A percentile compares a stretch with the other conserved stretches of the same genome.
Evolutionary conservation across 2,113 vertebrate species (phyloP).

Genomic region (Apteryx mantelli): DNA sequence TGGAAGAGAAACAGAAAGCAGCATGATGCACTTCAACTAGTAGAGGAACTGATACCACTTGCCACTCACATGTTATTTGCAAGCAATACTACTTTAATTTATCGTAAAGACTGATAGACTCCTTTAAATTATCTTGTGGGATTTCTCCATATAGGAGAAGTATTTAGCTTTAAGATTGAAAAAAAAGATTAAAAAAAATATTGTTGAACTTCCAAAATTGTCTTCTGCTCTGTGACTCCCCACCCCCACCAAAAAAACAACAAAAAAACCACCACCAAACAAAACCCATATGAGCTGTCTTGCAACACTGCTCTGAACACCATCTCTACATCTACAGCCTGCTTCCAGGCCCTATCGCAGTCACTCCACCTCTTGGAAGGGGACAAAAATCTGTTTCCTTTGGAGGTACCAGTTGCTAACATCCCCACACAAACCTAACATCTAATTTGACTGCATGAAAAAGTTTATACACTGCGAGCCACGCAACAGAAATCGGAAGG

Average conservation of each 20-base stretch:
- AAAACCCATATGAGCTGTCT: background rate
- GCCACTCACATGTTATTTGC: background rate
- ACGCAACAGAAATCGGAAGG: background rate
- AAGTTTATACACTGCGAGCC: background rate
- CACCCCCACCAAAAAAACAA: too few relatives aligned
- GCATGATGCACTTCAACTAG: background rate
- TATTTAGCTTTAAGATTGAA: background rate
- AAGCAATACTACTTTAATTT: background rate
- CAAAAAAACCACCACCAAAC: background rate
- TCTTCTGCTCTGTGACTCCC: background rate
- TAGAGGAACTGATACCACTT: accelerated
- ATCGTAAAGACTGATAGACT: background rate
- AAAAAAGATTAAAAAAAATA: background rate
- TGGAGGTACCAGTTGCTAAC: background rate
- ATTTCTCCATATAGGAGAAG: background rate
- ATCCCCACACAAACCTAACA: background rate
- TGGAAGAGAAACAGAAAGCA: background rate
- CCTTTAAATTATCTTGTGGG: background rate
- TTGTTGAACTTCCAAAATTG: background rate
- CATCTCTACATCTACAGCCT: background rate
- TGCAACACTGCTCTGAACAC: background rate
- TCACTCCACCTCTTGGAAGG: background rate
- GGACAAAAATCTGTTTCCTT: background rate
- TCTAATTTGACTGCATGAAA: background rate
- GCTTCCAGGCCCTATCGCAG: background rate